These are phyloP conservation scores for Sisyra nigra DNA, from an alignment of 2,888 invertebrate species.

Conservation along the genomic window DNA sequence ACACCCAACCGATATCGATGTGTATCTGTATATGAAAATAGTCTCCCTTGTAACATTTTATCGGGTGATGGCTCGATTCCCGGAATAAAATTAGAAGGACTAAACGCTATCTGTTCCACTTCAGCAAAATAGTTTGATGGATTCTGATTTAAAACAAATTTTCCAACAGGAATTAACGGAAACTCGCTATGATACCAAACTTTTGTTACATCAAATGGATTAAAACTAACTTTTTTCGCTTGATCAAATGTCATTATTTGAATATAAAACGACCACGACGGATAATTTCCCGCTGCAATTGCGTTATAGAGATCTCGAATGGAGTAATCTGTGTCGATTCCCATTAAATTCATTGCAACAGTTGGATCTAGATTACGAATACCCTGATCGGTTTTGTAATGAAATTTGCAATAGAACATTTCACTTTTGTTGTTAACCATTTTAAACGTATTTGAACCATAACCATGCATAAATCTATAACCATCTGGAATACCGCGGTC, in stretches of 20 bases:
- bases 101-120: constrained; percentile 85
- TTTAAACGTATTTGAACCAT: constrained; percentile 89
- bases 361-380: constrained; percentile 61
- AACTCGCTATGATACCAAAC: constrained; percentile 78
- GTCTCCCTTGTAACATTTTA: constrained; percentile 78
- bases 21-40: constrained; percentile 84
- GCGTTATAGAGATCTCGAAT: constrained; percentile 82
- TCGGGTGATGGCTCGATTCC: constrained; percentile 91
- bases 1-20: constrained; percentile 83
- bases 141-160: constrained; percentile 71
- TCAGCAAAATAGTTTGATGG: constrained; percentile 88
- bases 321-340: constrained; percentile 75
- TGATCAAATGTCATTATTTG: constrained; percentile 84
- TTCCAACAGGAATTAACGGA: constrained; percentile 79
- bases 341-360: constrained; percentile 52
- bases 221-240: constrained; percentile 53
- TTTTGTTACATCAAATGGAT: constrained; percentile 91
- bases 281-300: constrained; percentile 56
- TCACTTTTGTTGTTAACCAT: constrained; percentile 37
- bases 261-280: constrained; percentile 67
- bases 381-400: constrained; percentile 83
- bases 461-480: constrained; percentile 86
- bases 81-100: constrained; percentile 77
- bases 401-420: constrained; percentile 80
- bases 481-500: constrained; percentile 93